Evolutionary conservation across 2,113 vertebrate genomes (phyloP), one percentile per base, ranked within the genome.

Genomic region (Sturnus vulgaris): DNA sequence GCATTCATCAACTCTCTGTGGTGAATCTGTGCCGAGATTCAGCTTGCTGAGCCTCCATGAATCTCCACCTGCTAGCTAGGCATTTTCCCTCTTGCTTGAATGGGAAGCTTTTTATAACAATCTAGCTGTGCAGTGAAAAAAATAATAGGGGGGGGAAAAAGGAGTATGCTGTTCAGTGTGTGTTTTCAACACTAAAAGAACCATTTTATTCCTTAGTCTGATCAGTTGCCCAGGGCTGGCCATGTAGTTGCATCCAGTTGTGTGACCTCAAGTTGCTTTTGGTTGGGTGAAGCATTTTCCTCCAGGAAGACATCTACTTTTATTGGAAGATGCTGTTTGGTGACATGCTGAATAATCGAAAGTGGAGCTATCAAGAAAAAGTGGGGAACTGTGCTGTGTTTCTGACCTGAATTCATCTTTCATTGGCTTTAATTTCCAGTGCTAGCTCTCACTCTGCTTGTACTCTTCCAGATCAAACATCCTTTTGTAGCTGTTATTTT

Each of bases 61-160:
- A 63, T 50, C 49, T 68, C 49, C 22, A 65, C 60, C 42, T 77
- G 64, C 69, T 77, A 60, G 27, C 88, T 72, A 40, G 57, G 49
- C 60, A 30, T 69, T 92, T 82, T 87, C 17, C 18, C 23, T 87
- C 40, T 60, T 77, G 20, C 68, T 65, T 55, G 23, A 56, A 59
- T 56, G 23, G 35, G 11, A 21, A 49, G 40, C 71, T 42, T 70
- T 55, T 64, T 88, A 78, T 20, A 56, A 47, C 20, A 6, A 35
- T 28, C 21, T 70, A 39, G 70, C 44, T 60, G 19, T 46, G 60
- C 66, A 61, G 27, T 37, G 28, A 49, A 78, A 72, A 72, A 55
- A 5, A 8, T 20, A 21, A 42, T 30, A 22, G 27, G 1, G 3
- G 0, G 31, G 4, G 5, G 35, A 39, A 35, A 37, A 24, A 1